Evolutionary conservation across 2,113 vertebrate genomes (phyloP).

Genomic region (Thymallus thymallus): DNA sequence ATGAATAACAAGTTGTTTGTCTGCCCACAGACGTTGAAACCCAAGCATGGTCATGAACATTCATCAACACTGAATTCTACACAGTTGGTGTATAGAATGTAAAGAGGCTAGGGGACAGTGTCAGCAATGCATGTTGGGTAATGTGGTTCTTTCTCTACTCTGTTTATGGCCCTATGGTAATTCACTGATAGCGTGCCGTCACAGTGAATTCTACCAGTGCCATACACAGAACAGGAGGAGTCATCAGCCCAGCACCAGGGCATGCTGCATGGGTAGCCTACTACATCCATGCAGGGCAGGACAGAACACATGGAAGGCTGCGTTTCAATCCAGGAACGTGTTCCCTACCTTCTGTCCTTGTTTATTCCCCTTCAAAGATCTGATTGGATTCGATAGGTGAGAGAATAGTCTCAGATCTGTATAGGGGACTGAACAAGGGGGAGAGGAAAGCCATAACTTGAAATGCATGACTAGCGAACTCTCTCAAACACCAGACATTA

Average conservation of each 20-base stretch:
- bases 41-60: too few relatives aligned
- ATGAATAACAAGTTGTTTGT: neutral
- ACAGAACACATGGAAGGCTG: neutral
- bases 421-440: too few relatives aligned
- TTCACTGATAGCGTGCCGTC: conserved; percentile 98
- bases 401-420: too few relatives aligned
- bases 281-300: neutral
- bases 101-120: conserved; percentile 30
- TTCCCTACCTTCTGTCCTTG: neutral
- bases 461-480: too few relatives aligned
- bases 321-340: neutral
- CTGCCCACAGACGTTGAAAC: neutral
- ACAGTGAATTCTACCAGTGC: conserved; percentile 99
- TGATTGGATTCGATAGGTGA: too few relatives aligned
- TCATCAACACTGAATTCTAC: too few relatives aligned
- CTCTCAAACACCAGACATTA: too few relatives aligned
- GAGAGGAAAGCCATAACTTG: too few relatives aligned
- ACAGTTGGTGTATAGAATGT: too few relatives aligned
- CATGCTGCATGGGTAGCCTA: conserved; percentile 62
- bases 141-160: conserved; percentile 98
- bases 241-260: conserved; percentile 77
- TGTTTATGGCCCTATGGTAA: conserved; percentile 99
- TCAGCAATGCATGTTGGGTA: conserved; percentile 71
- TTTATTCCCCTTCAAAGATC: neutral
- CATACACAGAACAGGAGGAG: conserved; percentile 99